Evolutionary conservation across 1,140 invertebrate species (phyloP), one percentile per base, ranked within the genome.

Genomic region (Drosophila pectinifera): DNA sequence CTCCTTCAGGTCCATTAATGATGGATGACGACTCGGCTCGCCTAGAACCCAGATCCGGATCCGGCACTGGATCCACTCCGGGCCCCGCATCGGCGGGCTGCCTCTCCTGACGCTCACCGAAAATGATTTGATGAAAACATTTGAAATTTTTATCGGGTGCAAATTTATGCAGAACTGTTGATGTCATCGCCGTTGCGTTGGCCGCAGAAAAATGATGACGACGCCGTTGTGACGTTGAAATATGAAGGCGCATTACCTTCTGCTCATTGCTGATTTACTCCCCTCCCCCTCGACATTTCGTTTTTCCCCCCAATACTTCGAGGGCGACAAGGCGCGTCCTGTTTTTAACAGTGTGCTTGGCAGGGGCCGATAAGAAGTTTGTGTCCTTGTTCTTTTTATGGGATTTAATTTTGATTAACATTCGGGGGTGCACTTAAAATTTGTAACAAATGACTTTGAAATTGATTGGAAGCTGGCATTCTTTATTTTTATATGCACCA

Each of bases 81-180:
- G 13, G 20, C 28, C 34, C 41, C 38, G 8, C 28, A 14, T 24
- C 8, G 7, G 1, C 20, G 16, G 13, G 31, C 54, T 53, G 24
- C 61, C 64, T 63, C 65, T 31, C 3, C 46, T 59, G 13, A 34
- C 34, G 77, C 78, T 64, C 67, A 43, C 77, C 84, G 34, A 84
- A 89, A 89, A 89, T 89, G 85, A 89, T 89, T 89, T 89, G 84
- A 89, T 89, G 84, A 89, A 89, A 89, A 89, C 84, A 89, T 89
- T 89, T 89, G 84, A 89, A 89, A 89, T 89, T 89, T 89, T 89
- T 89, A 89, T 89, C 84, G 85, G 84, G 84, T 89, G 85, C 84
- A 89, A 89, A 89, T 84, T 89, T 89, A 89, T 89, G 80, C 84
- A 89, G 84, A 89, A 89, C 84, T 89, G 84, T 89, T 84, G 77